Conservation (phyloP, 2,797 vertebrate genomes). For the Glossophaga mutica region DNA sequence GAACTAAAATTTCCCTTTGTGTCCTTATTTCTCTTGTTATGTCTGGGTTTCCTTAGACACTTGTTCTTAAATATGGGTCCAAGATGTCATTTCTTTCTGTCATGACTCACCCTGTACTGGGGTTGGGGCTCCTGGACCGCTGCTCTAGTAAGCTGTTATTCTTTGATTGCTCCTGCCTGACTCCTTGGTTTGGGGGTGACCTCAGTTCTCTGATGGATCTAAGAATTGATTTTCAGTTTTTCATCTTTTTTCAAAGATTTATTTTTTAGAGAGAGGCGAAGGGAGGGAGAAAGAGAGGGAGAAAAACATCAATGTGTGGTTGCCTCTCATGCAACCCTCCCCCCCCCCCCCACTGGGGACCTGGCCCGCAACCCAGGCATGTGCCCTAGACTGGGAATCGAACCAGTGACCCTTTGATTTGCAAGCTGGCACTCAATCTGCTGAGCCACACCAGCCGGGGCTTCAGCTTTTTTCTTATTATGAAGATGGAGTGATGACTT, state of each 20-base stretch:
- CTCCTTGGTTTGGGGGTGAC: neutral
- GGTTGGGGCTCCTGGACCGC: neutral
- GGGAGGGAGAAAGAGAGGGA: too few species aligned
- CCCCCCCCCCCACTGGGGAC: too few species aligned
- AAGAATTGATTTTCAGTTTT: neutral
- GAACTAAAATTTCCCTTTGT: neutral
- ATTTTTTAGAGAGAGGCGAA: neutral
- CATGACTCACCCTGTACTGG: fast-evolving
- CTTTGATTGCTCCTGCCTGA: neutral
- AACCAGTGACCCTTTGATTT: too few species aligned
- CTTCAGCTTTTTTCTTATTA: neutral
- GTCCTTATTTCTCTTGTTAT: neutral
- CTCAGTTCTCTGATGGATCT: neutral
- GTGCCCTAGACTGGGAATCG: too few species aligned
- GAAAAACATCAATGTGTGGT: too few species aligned
- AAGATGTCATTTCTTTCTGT: neutral
- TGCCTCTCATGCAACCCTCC: too few species aligned
- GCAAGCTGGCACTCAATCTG: too few species aligned
- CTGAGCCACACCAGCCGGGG: too few species aligned
- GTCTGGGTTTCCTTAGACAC: neutral
- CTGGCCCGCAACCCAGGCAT: too few species aligned
- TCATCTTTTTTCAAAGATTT: neutral
- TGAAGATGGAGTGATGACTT: neutral
- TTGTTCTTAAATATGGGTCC: neutral
- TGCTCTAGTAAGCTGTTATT: neutral